phyloP scores from a whole-genome alignment of 2,113 vertebrate genomes.

The Silurus glanis region DNA sequence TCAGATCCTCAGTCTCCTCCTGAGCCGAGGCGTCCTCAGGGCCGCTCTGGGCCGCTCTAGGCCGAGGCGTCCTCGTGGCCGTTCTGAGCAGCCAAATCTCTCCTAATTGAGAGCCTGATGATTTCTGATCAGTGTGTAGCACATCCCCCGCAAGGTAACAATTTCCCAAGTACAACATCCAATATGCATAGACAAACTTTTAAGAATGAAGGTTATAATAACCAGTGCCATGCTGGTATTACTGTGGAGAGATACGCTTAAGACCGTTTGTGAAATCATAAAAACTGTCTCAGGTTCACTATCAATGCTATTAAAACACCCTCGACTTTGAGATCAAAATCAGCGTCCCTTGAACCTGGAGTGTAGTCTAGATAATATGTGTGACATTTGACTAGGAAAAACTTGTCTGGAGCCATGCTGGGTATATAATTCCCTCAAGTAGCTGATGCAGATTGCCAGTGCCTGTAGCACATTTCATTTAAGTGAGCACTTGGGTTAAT shows the following conservation, averaged over 20 bases:
- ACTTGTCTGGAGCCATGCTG: constrained; percentile 21
- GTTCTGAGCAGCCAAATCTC: constrained; percentile 51
- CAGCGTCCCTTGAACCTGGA: background rate
- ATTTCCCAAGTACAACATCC: constrained; percentile 23
- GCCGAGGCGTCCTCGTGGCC: constrained; percentile 39
- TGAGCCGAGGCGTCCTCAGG: constrained; percentile 44
- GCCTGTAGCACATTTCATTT: constrained; percentile 45
- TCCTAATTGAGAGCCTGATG: constrained; percentile 59
- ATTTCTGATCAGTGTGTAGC: constrained; percentile 52
- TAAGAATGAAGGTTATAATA: constrained; percentile 15
- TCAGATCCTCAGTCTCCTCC: constrained; percentile 61
- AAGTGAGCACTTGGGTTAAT: constrained; percentile 48
- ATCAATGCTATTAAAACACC: constrained; percentile 10
- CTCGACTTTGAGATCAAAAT: background rate
- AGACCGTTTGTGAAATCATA: background rate
- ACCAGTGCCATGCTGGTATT: background rate
- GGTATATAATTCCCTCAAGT: constrained; percentile 22
- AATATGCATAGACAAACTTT: constrained; percentile 44
- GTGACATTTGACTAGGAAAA: background rate
- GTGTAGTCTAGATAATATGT: constrained; percentile 15
- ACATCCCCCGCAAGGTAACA: constrained; percentile 33
- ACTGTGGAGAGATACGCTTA: background rate
- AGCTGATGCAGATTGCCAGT: constrained; percentile 20
- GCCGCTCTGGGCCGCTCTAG: constrained; percentile 36
- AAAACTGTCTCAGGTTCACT: background rate